Percentiles rank a stretch among this genome's conserved stretches.
These are phyloP conservation scores for Acleris laterana DNA, from an alignment of 2,888 invertebrate genomes.

Conservation along the genomic window DNA sequence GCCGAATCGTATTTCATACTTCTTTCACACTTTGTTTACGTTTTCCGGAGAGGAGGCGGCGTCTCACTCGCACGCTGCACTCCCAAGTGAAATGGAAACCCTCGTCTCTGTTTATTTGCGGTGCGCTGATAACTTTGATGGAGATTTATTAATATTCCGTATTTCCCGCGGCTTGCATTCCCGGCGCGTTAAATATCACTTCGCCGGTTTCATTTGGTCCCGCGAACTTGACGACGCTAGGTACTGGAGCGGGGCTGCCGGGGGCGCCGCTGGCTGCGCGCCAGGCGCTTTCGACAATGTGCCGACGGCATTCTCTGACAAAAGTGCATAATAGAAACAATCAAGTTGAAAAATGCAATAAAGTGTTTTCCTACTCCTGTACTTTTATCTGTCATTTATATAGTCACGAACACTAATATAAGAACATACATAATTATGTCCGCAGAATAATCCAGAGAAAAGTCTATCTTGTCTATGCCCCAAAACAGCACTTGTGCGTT, in stretches of 20 bases:
- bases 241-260: not conserved
- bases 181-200: not conserved
- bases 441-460: no score
- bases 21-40: not conserved
- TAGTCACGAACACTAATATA: no score
- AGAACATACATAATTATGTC: no score
- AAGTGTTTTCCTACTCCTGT: no score
- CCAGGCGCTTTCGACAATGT: not conserved
- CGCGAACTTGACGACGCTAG: not conserved
- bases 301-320: not conserved
- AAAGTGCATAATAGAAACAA: no score
- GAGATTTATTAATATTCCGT: not conserved
- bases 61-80: not conserved
- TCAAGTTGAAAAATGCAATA: no score
- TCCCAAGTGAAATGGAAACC: not conserved
- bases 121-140: conserved; percentile 1
- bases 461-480: no score
- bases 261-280: conserved; percentile 1
- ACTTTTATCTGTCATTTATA: no score
- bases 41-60: not conserved
- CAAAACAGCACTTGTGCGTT: no score
- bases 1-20: conserved; percentile 4
- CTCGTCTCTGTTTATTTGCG: not conserved
- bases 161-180: not conserved
- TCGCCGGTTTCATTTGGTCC: not conserved